Percentiles rank a stretch among this genome's conserved stretches.
Evolutionary conservation across 2,888 invertebrate genomes (phyloP).

Genomic region (Eumacrocentrus americanus): DNA sequence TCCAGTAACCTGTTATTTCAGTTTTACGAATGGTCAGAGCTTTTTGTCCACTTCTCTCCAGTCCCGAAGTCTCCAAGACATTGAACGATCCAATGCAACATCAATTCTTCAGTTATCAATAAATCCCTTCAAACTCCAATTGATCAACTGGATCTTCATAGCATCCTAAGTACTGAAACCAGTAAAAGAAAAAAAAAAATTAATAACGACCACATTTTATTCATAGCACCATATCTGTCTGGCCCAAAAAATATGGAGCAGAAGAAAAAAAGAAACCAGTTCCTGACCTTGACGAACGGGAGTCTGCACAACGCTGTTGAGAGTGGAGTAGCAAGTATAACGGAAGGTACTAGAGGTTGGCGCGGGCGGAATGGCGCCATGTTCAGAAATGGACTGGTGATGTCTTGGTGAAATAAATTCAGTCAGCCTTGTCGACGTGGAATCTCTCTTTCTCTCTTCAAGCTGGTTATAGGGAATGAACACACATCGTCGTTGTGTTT

Average conservation of each 20-base stretch:
- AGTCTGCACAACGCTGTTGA: background rate
- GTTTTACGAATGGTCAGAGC: constrained; percentile 53
- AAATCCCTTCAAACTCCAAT: background rate
- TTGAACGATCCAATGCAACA: too few relatives aligned
- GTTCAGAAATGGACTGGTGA: background rate
- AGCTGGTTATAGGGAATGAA: constrained; percentile 20
- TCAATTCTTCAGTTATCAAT: background rate
- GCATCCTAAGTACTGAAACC: background rate
- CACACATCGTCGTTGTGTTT: background rate
- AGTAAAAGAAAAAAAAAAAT: background rate
- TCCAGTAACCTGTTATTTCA: constrained; percentile 58
- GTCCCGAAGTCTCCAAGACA: background rate
- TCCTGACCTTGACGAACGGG: constrained; percentile 13
- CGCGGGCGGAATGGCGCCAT: constrained; percentile 6
- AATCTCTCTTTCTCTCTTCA: too few relatives aligned
- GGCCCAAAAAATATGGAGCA: background rate
- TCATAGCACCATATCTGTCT: background rate
- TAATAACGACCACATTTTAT: background rate
- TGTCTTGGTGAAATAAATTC: background rate
- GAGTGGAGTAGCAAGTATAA: constrained; percentile 5
- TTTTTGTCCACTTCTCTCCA: constrained; percentile 46
- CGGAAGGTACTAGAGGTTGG: background rate
- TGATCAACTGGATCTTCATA: too few relatives aligned
- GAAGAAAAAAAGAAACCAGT: constrained; percentile 8
- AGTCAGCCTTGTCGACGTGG: background rate